Evolutionary conservation across 1,140 invertebrate species (phyloP).

Genomic region (Fopius arisanus): DNA sequence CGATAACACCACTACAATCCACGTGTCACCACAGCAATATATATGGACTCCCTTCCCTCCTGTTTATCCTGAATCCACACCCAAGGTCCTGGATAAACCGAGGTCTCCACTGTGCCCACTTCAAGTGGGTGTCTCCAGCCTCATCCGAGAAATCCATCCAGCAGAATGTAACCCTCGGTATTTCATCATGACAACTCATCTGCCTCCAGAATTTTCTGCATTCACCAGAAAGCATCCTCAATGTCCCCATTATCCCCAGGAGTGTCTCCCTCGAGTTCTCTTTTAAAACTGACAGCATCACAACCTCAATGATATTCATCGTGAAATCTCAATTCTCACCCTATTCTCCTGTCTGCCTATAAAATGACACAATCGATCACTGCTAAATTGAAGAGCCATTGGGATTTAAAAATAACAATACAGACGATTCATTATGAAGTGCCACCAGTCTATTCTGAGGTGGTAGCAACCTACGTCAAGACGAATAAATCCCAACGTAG

Average conservation of each 20-base stretch:
- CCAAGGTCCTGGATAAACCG: background rate
- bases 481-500: background rate
- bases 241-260: background rate
- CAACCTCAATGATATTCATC: background rate
- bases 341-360: background rate
- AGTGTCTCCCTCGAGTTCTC: background rate
- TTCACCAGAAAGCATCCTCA: background rate
- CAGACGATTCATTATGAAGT: background rate
- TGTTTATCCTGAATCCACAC: constrained; percentile 1
- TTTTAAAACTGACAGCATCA: background rate
- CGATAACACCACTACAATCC: background rate
- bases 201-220: background rate
- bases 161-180: background rate
- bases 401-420: background rate
- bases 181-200: background rate
- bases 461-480: background rate
- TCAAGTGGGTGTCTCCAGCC: background rate
- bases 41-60: background rate
- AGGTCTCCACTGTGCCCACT: background rate
- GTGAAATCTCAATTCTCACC: background rate
- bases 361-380: background rate
- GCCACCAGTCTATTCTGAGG: background rate
- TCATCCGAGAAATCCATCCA: background rate
- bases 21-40: background rate
- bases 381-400: background rate